These are phyloP conservation scores for Leptestheria dahalacensis DNA, from an alignment of 1,140 invertebrate species.

Conservation along the genomic window DNA sequence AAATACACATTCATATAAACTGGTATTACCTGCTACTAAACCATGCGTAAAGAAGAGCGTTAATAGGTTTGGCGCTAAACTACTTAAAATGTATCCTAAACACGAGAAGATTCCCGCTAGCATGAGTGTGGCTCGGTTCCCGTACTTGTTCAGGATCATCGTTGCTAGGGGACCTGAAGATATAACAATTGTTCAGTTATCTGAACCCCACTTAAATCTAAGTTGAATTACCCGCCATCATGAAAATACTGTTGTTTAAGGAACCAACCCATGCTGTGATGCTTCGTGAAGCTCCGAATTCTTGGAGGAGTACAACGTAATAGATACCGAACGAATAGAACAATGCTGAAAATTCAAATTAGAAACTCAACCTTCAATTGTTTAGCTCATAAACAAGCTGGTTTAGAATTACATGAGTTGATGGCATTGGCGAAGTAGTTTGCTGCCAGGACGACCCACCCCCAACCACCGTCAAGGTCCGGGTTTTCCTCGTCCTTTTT, in stretches of 20 bases:
- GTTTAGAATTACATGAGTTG: conserved; percentile 18
- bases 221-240: conserved; percentile 20
- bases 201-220: not conserved
- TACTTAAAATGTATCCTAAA: conserved; percentile 33
- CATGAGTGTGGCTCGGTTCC: conserved; percentile 35
- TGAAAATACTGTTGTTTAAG: conserved; percentile 22
- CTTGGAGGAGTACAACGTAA: conserved; percentile 22
- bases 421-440: conserved; percentile 19
- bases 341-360: conserved; percentile 17
- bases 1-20: too few relatives aligned
- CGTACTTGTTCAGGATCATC: conserved; percentile 25
- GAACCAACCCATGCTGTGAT: conserved; percentile 26
- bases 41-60: conserved; percentile 39
- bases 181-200: conserved; percentile 9
- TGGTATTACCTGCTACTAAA: conserved; percentile 39
- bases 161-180: conserved; percentile 22
- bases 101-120: conserved; percentile 33
- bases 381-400: not conserved
- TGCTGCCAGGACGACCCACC: conserved; percentile 22
- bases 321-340: conserved; percentile 22
- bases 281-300: conserved; percentile 22
- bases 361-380: not conserved
- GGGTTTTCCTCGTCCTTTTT: conserved; percentile 7
- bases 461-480: conserved; percentile 24
- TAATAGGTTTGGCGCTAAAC: conserved; percentile 32